Percentiles rank a stretch among this genome's conserved stretches.
Evolutionary conservation across 2,888 invertebrate genomes (phyloP).

Genomic region (Ecliptopera silaceata): DNA sequence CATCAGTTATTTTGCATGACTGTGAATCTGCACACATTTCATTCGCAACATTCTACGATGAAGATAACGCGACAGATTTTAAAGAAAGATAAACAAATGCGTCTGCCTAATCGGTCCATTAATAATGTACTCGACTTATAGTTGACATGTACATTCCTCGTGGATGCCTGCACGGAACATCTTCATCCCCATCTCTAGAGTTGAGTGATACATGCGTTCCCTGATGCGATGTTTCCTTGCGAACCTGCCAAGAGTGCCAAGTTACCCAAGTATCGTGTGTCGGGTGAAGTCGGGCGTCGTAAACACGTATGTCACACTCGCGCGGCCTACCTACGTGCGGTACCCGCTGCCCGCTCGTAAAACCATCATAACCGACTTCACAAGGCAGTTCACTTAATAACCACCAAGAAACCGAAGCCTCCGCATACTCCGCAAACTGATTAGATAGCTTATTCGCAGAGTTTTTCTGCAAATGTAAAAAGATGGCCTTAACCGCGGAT

Average conservation of each 20-base stretch:
- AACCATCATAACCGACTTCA: constrained; percentile 61
- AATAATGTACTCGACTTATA: constrained; percentile 33
- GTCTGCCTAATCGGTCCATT: constrained; percentile 31
- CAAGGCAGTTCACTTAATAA: constrained; percentile 45
- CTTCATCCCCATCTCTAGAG: constrained; percentile 65
- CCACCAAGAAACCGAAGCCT: constrained; percentile 43
- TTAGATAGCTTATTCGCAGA: constrained; percentile 34
- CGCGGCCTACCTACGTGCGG: constrained; percentile 65
- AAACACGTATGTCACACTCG: constrained; percentile 74
- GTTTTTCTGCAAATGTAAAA: constrained; percentile 20
- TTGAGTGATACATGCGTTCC: constrained; percentile 66
- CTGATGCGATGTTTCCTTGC: constrained; percentile 63
- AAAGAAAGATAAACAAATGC: constrained; percentile 26
- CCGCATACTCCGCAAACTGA: constrained; percentile 45
- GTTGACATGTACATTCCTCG: constrained; percentile 33
- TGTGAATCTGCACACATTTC: constrained; percentile 7
- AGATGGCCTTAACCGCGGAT: constrained; percentile 30
- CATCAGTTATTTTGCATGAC: neutral
- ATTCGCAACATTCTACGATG: constrained; percentile 14
- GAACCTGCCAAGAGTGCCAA: constrained; percentile 51
- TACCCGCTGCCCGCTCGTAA: constrained; percentile 59
- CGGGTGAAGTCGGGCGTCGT: constrained; percentile 64
- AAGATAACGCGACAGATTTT: constrained; percentile 26
- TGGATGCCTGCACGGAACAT: constrained; percentile 71
- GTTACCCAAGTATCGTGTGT: constrained; percentile 65